A percentile compares a stretch with the other conserved stretches of the same genome.
Evolutionary conservation across 2,888 invertebrate species (phyloP).

Genomic region (Drosophila mimica): DNA sequence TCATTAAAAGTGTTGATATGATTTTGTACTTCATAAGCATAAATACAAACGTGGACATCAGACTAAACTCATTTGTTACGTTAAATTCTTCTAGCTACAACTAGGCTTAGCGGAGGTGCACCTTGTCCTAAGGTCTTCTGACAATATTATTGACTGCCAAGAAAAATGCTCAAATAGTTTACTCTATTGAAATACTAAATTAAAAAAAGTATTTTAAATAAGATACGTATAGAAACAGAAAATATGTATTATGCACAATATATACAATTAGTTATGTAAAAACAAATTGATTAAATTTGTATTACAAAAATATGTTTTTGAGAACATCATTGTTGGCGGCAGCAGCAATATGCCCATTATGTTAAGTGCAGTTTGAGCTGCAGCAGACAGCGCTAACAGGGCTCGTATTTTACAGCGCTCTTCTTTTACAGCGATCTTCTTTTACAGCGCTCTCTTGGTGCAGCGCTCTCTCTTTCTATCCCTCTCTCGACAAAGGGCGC

Average conservation of each 20-base stretch:
- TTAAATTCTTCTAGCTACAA: too few relatives aligned
- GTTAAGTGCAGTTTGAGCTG: too few relatives aligned
- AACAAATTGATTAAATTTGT: not conserved
- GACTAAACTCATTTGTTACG: not conserved
- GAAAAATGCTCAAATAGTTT: not conserved
- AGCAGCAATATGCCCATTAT: too few relatives aligned
- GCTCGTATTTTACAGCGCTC: too few relatives aligned
- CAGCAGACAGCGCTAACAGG: too few relatives aligned
- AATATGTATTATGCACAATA: not conserved
- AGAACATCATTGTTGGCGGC: not conserved
- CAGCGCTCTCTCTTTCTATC: too few relatives aligned
- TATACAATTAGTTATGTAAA: not conserved
- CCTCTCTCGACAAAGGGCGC: too few relatives aligned
- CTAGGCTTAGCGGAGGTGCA: not conserved
- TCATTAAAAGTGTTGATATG: constrained; percentile 8
- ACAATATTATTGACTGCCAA: not conserved
- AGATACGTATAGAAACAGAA: not conserved
- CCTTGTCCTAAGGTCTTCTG: not conserved
- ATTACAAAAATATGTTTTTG: not conserved
- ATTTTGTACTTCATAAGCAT: constrained; percentile 1
- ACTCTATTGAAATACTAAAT: not conserved
- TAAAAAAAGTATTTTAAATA: not conserved
- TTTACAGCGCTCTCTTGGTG: too few relatives aligned
- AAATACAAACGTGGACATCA: not conserved
- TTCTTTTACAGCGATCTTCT: too few relatives aligned